A percentile compares a stretch with the other conserved stretches of the same genome.
These are phyloP conservation scores for Hipparchia semele DNA, from an alignment of 2,888 invertebrate genomes.

Conservation along the genomic window DNA sequence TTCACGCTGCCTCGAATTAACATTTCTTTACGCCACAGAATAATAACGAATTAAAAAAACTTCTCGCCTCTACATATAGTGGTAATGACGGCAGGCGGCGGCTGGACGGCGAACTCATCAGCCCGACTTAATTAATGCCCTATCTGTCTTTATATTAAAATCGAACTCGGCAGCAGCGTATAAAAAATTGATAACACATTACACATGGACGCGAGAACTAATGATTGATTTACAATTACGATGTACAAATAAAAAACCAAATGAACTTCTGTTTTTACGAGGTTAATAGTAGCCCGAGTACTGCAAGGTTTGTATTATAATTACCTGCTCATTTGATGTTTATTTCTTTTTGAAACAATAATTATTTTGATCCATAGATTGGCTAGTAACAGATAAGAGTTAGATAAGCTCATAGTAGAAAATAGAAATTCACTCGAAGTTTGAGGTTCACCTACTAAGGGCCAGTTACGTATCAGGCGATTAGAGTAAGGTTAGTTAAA, in stretches of 20 bases:
- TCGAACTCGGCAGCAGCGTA: constrained; percentile 48
- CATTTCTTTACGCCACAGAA: constrained; percentile 84
- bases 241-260: constrained; percentile 24
- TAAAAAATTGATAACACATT: constrained; percentile 41
- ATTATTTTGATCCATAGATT: background rate
- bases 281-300: background rate
- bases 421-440: too few species aligned
- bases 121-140: constrained; percentile 79
- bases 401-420: too few species aligned
- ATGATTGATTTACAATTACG: constrained; percentile 31
- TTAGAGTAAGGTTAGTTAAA: too few species aligned
- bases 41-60: constrained; percentile 83
- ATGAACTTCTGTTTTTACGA: constrained; percentile 23
- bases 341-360: background rate
- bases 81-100: constrained; percentile 72
- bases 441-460: too few species aligned
- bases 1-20: constrained; percentile 84
- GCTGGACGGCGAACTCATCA: constrained; percentile 70
- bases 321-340: background rate
- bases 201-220: constrained; percentile 29
- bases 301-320: constrained; percentile 1
- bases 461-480: too few species aligned
- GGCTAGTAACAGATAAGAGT: background rate
- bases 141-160: constrained; percentile 82
- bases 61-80: constrained; percentile 70